A percentile compares a stretch with the other conserved stretches of the same genome.
These are phyloP conservation scores for Corythornis vintsioides DNA, from an alignment of 2,113 vertebrate species.

Conservation along the genomic window DNA sequence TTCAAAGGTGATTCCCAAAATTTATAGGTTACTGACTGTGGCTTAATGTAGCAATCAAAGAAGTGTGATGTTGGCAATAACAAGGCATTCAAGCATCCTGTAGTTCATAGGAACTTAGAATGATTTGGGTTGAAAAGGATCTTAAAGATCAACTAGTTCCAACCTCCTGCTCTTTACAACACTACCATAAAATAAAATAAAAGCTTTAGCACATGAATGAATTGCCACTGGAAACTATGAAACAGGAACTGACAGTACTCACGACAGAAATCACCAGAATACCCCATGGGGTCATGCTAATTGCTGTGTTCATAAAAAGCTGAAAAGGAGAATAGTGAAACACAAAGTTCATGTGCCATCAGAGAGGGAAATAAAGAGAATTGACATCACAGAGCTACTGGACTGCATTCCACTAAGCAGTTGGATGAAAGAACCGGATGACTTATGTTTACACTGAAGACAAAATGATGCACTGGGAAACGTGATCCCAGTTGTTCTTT, in stretches of 20 bases:
- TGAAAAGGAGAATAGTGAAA: background rate
- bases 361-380: background rate
- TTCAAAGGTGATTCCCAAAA: background rate
- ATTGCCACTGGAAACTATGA: background rate
- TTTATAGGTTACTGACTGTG: background rate
- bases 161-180: background rate
- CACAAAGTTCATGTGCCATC: accelerated
- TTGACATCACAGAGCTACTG: background rate
- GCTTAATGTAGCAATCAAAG: background rate
- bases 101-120: too few relatives aligned
- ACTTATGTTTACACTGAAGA: accelerated
- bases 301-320: background rate
- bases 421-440: background rate
- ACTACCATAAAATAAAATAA: background rate
- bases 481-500: background rate
- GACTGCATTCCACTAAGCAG: background rate
- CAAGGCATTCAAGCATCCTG: background rate
- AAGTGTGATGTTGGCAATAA: accelerated
- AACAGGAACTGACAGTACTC: background rate
- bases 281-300: background rate
- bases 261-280: background rate
- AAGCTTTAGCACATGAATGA: background rate
- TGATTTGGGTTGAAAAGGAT: too few relatives aligned
- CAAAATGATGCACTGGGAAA: background rate
- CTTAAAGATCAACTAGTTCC: too few relatives aligned